A percentile compares a stretch with the other conserved stretches of the same genome.
Conservation (phyloP, 2,888 invertebrate species). For the Dastarcus helophoroides region DNA sequence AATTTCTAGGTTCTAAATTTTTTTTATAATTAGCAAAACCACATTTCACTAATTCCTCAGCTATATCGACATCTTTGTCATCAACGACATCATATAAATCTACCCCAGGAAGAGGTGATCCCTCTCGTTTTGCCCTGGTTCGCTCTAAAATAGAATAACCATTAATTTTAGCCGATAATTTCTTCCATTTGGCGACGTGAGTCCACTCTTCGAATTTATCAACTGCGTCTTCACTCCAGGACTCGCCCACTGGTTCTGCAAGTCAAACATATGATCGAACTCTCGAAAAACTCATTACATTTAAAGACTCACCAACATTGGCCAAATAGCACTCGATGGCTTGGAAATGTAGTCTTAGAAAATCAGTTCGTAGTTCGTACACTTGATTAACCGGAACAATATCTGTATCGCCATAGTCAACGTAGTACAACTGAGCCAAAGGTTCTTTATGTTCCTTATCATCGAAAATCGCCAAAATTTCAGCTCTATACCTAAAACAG, state of each 20-base stretch:
- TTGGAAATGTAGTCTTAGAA: conserved; percentile 62
- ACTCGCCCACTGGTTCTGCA: conserved; percentile 37
- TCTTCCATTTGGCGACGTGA: conserved; percentile 71
- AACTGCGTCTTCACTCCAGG: conserved; percentile 52
- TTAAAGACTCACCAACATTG: conserved; percentile 43
- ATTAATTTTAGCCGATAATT: conserved; percentile 62
- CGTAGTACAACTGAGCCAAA: conserved; percentile 62
- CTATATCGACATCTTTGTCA: conserved; percentile 51
- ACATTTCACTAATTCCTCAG: conserved; percentile 45
- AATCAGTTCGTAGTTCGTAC: conserved; percentile 63
- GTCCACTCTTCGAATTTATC: conserved; percentile 59
- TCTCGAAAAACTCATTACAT: no score
- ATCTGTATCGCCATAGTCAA: conserved; percentile 82
- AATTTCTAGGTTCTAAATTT: background rate
- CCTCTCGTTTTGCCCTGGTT: conserved; percentile 44
- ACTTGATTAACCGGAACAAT: conserved; percentile 53
- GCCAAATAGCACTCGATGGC: conserved; percentile 81
- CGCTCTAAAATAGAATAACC: conserved; percentile 51
- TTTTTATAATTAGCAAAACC: conserved; percentile 43
- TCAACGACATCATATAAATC: conserved; percentile 60
- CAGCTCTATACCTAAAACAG: conserved; percentile 38
- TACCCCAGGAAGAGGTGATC: conserved; percentile 65
- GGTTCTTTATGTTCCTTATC: conserved; percentile 43
- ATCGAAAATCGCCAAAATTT: conserved; percentile 55
- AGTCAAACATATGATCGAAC: no score